Conservation (phyloP, 2,888 invertebrate genomes). For the Meandrusa payeni region DNA sequence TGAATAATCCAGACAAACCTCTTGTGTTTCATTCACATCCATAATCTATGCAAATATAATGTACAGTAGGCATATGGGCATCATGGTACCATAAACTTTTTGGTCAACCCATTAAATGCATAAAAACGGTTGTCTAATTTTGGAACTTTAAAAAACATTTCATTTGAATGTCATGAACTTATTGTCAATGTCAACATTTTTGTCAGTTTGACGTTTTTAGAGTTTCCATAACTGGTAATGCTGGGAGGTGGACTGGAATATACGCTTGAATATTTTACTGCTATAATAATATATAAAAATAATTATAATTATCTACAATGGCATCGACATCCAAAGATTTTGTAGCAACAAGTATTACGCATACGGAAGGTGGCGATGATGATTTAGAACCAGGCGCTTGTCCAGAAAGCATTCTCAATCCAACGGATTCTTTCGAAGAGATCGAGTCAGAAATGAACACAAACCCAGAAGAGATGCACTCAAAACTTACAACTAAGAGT, state of each 20-base stretch:
- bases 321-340: slow-evolving; percentile 65
- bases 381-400: slow-evolving; percentile 71
- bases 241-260: slow-evolving; percentile 5
- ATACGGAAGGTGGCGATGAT: slow-evolving; percentile 43
- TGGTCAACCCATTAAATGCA: no score
- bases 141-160: no score
- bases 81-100: no score
- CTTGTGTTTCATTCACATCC: no score
- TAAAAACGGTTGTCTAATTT: no score
- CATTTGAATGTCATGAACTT: no score
- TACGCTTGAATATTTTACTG: slow-evolving; percentile 7
- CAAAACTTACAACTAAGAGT: slow-evolving; percentile 74
- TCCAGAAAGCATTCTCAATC: slow-evolving; percentile 84
- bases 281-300: slow-evolving; percentile 20
- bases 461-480: slow-evolving; percentile 79
- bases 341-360: slow-evolving; percentile 34
- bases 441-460: slow-evolving; percentile 84
- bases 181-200: no score
- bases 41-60: no score
- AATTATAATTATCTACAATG: slow-evolving; percentile 40
- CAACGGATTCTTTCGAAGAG: slow-evolving; percentile 86
- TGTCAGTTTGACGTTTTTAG: slow-evolving; percentile 13
- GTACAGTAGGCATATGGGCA: no score
- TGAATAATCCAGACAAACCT: no score
- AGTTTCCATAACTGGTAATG: slow-evolving; percentile 9